Percentiles rank a stretch among this genome's conserved stretches.
phyloP scores from a whole-genome alignment of 2,888 invertebrate genomes.

The Mantis religiosa region DNA sequence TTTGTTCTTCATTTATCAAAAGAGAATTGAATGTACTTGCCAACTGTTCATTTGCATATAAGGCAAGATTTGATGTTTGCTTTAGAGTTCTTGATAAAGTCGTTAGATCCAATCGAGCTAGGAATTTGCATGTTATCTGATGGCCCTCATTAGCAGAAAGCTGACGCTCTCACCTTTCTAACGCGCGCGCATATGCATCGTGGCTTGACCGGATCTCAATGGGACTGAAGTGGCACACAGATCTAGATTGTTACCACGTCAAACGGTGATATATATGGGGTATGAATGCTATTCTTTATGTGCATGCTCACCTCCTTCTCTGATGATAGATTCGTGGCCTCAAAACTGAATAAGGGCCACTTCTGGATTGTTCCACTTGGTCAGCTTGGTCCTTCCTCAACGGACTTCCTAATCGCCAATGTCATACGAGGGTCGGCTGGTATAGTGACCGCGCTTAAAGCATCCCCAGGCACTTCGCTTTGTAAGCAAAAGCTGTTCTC shows the following conservation, averaged over 20 bases:
- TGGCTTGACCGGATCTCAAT: not conserved
- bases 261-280: not conserved
- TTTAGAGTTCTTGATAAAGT: too few species aligned
- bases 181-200: not conserved
- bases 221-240: not conserved
- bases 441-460: too few species aligned
- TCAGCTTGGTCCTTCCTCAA: too few species aligned
- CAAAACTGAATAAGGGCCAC: not conserved
- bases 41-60: too few species aligned
- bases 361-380: not conserved
- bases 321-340: not conserved
- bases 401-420: too few species aligned
- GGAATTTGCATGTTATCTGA: not conserved
- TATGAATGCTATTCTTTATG: not conserved
- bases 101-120: too few species aligned
- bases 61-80: too few species aligned
- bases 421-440: too few species aligned
- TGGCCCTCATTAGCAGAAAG: not conserved
- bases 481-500: too few species aligned
- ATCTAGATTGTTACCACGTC: not conserved
- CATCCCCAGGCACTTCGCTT: too few species aligned
- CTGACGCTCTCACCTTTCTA: not conserved
- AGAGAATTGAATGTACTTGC: too few species aligned
- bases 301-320: not conserved
- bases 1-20: too few species aligned